Base-by-base conservation (phyloP, 2,797 vertebrate genomes). In the Coracias cyanogaster region DNA sequence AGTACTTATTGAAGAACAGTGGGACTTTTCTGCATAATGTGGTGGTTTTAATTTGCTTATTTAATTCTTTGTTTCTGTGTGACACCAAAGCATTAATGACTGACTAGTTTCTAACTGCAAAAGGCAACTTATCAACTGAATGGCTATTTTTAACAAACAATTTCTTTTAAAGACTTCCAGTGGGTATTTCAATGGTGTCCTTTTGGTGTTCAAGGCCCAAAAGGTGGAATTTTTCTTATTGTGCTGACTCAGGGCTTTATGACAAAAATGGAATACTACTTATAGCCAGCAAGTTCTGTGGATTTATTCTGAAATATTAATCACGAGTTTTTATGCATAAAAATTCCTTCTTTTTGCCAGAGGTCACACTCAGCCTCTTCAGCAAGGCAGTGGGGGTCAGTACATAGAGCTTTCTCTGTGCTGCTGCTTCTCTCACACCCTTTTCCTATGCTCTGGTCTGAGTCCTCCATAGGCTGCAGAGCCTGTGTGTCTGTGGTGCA, bases 361-460 rank as follows among this genome's bases (percentile, higher is more conserved):
- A 58, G 37, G 21, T 74, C 37, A 26, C 19, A 8, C 8, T 70
- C 26, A 17, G 9, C 7, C 15, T 39, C 49, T 81, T 77, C 41
- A 25, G 4, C 1, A 3, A 62, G 22, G 35, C 19, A 66, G 19
- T 0, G 0, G 18, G 6, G 3, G 39, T 41, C 1, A 1, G 25
- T 28, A 9, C 25, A 10, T 0, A 52, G 28, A 49, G 13, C 3
- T 82, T 88, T 74, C 33, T 28, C 11, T 41, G 22, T 64, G 28
- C 11, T 52, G 15, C 14, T 82, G 3, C 12, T 71, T 48, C 25
- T 74, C 29, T 67, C n/a, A 37, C 6, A 33, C 2, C 2, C 9
- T 25, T 74, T 33, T 35, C 39, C 43, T 28, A 0, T 0, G 0
- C 22, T 31, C 45, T 51, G 29, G 4, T 31, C 9, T 52, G 45